Conservation (phyloP, 2,113 vertebrate species). For the Neodontobutis hainanensis region DNA sequence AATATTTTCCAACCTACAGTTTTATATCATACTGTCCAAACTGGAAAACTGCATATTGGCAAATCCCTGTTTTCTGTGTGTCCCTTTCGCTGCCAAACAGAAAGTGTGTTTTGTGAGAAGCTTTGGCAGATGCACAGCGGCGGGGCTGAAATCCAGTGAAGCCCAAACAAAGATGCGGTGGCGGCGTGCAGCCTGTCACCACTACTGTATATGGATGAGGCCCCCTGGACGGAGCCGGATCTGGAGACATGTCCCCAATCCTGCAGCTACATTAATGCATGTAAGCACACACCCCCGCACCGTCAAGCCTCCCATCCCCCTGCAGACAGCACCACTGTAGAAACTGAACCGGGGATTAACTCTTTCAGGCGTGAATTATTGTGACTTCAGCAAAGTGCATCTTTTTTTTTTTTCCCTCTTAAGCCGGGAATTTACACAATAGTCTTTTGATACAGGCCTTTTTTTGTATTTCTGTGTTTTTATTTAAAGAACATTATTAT, state of each 20-base stretch:
- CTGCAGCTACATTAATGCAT: slow-evolving; percentile 42
- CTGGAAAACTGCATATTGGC: background rate
- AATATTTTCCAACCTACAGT: too few species aligned
- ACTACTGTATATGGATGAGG: slow-evolving; percentile 23
- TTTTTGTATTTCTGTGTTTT: too few species aligned
- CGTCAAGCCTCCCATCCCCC: slow-evolving; percentile 17
- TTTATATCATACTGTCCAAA: background rate
- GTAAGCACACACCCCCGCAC: slow-evolving; percentile 37
- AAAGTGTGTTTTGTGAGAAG: slow-evolving; percentile 27
- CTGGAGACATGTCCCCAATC: slow-evolving; percentile 58
- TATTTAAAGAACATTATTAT: too few species aligned
- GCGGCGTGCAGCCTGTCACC: slow-evolving; percentile 38
- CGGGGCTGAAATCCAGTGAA: slow-evolving; percentile 28
- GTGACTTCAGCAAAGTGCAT: too few species aligned
- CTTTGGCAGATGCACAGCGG: slow-evolving; percentile 38
- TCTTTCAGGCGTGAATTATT: slow-evolving; percentile 8
- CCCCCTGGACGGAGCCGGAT: slow-evolving; percentile 27
- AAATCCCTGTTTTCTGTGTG: background rate
- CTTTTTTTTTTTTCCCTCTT: too few species aligned
- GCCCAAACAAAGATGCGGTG: slow-evolving; percentile 35
- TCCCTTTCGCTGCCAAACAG: slow-evolving; percentile 18
- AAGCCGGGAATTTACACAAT: too few species aligned
- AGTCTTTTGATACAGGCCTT: too few species aligned
- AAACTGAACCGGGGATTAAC: slow-evolving; percentile 35
- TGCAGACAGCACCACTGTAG: slow-evolving; percentile 42